A percentile compares a stretch with the other conserved stretches of the same genome.
These are phyloP conservation scores for Temnopleurus reevesii DNA, from an alignment of 53 echinoderm and acorn worm species.

Conservation along the genomic window DNA sequence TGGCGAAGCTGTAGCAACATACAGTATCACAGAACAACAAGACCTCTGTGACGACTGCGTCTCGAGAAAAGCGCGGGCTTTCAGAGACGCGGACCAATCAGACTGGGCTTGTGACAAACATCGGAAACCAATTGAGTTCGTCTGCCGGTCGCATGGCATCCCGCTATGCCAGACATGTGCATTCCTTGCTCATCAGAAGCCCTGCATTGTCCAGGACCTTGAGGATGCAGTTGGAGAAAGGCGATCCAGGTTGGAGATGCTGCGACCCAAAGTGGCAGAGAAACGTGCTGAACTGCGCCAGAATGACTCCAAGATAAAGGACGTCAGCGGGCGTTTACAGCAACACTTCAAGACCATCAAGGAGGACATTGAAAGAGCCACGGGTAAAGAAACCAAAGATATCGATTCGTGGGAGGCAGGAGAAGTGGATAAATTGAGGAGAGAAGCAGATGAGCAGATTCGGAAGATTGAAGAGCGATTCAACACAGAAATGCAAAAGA, in stretches of 20 bases:
- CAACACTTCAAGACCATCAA: background rate
- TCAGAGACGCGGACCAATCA: background rate
- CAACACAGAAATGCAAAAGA: background rate
- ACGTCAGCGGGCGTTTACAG: background rate
- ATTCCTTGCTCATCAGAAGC: constrained; percentile 30
- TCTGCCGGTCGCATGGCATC: background rate
- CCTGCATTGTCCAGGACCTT: constrained; percentile 9
- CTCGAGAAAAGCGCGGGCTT: background rate
- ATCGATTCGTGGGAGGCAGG: background rate
- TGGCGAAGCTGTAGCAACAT: background rate
- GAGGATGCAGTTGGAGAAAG: background rate
- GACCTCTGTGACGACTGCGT: constrained; percentile 30
- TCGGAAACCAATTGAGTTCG: constrained; percentile 7
- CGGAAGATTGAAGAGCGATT: constrained; percentile 15
- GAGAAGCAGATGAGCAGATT: constrained; percentile 22
- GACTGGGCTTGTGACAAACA: constrained; percentile 44
- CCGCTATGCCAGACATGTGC: constrained; percentile 23
- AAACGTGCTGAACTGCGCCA: background rate
- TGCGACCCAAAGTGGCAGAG: background rate
- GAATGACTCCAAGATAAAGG: background rate
- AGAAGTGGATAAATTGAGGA: background rate
- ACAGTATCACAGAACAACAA: constrained; percentile 22
- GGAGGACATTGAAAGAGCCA: background rate
- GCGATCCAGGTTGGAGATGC: background rate
- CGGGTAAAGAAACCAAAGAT: background rate